A percentile compares a stretch with the other conserved stretches of the same genome.
phyloP scores from a whole-genome alignment of 2,888 invertebrate species.

The Caenorhabditis sp. region DNA sequence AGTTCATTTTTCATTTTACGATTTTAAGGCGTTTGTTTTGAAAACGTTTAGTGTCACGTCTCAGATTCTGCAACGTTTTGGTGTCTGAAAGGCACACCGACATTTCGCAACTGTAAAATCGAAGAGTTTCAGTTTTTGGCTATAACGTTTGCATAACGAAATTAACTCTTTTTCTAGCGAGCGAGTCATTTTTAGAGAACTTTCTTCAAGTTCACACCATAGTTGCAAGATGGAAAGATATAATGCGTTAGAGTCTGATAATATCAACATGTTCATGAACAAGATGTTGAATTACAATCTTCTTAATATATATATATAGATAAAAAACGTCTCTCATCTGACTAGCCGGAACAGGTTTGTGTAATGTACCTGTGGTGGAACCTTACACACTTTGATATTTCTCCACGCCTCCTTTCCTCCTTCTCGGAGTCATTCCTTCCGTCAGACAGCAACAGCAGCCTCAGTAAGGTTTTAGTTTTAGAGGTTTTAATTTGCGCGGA shows the following conservation, averaged over 20 bases:
- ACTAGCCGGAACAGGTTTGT: too few relatives aligned
- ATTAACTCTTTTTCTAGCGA: too few relatives aligned
- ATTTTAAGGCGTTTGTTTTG: slow-evolving; percentile 41
- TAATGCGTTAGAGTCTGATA: too few relatives aligned
- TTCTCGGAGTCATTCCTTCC: slow-evolving; percentile 10
- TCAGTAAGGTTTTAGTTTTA: slow-evolving; percentile 26
- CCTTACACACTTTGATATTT: neutral
- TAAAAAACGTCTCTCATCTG: too few relatives aligned
- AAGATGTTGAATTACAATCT: too few relatives aligned
- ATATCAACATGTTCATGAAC: too few relatives aligned
- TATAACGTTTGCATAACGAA: too few relatives aligned
- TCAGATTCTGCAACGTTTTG: neutral
- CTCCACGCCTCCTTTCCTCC: neutral
- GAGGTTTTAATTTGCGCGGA: slow-evolving; percentile 39
- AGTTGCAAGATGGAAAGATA: too few relatives aligned
- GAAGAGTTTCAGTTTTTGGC: neutral
- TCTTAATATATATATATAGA: too few relatives aligned
- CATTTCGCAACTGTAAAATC: neutral
- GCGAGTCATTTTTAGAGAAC: too few relatives aligned
- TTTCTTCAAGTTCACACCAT: too few relatives aligned
- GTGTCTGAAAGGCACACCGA: neutral
- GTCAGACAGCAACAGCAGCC: slow-evolving; percentile 2
- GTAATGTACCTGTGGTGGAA: slow-evolving; percentile 31
- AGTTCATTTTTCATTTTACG: slow-evolving; percentile 62
- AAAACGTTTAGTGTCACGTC: slow-evolving; percentile 32